A percentile compares a stretch with the other conserved stretches of the same genome.
These are phyloP conservation scores for Lacerta bilineata DNA, from an alignment of 2,797 vertebrate genomes.

Conservation along the genomic window DNA sequence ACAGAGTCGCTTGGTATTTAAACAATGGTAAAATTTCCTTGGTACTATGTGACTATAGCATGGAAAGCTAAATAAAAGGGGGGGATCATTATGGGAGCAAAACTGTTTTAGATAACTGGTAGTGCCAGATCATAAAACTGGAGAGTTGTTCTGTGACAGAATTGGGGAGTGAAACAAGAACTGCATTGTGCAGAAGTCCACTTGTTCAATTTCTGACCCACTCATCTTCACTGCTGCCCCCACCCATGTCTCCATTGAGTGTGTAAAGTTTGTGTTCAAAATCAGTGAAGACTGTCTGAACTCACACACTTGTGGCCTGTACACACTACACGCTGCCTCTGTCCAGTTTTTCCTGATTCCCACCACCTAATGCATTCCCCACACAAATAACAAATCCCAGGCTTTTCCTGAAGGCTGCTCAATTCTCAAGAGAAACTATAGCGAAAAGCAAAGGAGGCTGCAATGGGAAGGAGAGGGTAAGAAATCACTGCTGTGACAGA, in stretches of 20 bases:
- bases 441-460: not conserved
- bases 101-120: not conserved
- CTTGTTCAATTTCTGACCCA: not conserved
- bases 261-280: not conserved
- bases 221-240: not conserved
- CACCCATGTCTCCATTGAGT: not conserved
- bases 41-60: not conserved
- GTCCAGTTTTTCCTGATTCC: too few species aligned
- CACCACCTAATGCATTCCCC: too few species aligned
- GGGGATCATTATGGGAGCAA: not conserved
- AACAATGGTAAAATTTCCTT: not conserved
- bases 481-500: not conserved
- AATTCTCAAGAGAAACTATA: not conserved
- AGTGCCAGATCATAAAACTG: not conserved
- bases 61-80: not conserved
- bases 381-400: too few species aligned
- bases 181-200: not conserved
- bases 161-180: not conserved
- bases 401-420: too few species aligned
- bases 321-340: too few species aligned
- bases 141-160: not conserved
- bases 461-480: not conserved
- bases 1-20: constrained; percentile 10
- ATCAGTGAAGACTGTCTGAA: not conserved
- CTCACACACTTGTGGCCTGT: not conserved